Evolutionary conservation across 2,888 invertebrate genomes (phyloP), one percentile per base, ranked within the genome.

Genomic region (Drosophila cracens): DNA sequence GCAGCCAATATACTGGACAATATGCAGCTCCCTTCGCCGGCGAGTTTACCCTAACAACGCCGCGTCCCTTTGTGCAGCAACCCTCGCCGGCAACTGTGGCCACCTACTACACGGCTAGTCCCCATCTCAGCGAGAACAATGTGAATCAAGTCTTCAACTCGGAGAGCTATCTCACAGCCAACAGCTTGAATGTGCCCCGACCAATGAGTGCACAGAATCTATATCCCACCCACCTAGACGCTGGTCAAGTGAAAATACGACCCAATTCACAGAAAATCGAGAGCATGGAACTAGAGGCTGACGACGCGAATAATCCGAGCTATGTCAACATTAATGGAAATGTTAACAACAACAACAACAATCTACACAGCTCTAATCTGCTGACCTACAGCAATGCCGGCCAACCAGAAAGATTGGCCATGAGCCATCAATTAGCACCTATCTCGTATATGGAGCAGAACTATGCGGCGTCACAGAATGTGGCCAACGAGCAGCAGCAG

Each of bases 241-340:
- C 84, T 40, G 81, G 90, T 27, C 85, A 89, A 60, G 89, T 90
- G 16, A 90, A 89, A 71, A 87, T 91, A 29, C 87, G 91, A 36
- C 92, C 92, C n/a, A 92, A 92, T 77, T 85, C 91, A 36, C 91
- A 93, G 57, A 91, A 90, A 77, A 78, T 89, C 79, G 91, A 92
- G 81, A 91, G 90, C 82, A 88, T 91, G 89, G 91, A 74, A 82
- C 69, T 77, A 78, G 64, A 82, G 18, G 58, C 76, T 53, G 90
- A 91, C 58, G 80, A 82, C 21, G 36, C 67, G 58, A 78, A 81
- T 69, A 82, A 76, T 64, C 62, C 81, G 46, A 81, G 61, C 73
- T 86, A 78, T 71, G 81, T 79, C 57, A 73, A 61, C 56, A 82
- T 82, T 38, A 84, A 76, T 69, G 81, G 77, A 54, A 76, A 65